Evolutionary conservation across 2,888 invertebrate species (phyloP).

Genomic region (Theretra japonica): DNA sequence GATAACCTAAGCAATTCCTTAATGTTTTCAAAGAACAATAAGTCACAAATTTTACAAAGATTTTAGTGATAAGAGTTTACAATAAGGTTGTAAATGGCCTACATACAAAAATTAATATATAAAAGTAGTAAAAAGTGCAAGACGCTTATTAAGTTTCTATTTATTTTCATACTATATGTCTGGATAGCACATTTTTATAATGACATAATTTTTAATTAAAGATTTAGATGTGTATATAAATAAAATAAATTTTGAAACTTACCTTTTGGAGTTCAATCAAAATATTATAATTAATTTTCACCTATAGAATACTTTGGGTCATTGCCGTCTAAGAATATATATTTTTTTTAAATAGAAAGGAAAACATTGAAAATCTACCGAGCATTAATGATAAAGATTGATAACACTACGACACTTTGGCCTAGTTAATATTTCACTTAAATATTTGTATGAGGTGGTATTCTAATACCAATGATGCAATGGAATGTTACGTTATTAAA

Average conservation of each 20-base stretch:
- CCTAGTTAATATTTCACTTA: not conserved
- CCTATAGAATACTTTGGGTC: not conserved
- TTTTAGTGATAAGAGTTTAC: no score
- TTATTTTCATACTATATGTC: not conserved
- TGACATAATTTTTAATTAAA: not conserved
- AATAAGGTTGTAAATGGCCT: no score
- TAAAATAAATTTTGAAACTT: not conserved
- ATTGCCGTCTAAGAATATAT: conserved; percentile 1
- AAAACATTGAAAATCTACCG: conserved; percentile 12
- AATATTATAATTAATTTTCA: not conserved
- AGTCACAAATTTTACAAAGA: no score
- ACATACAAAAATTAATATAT: no score
- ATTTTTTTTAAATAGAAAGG: not conserved
- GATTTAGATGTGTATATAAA: not conserved
- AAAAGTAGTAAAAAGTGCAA: no score
- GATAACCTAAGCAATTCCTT: no score
- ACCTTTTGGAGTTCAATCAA: not conserved
- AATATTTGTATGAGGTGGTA: not conserved
- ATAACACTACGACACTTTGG: conserved; percentile 10
- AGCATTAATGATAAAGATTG: not conserved
- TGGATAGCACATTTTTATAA: not conserved
- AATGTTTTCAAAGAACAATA: no score
- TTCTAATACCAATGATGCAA: not conserved
- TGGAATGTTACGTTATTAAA: conserved; percentile 9
- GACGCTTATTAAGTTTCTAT: no score